These are phyloP conservation scores for Brachyhypopomus gauderio DNA, from an alignment of 2,113 vertebrate species.

Conservation along the genomic window DNA sequence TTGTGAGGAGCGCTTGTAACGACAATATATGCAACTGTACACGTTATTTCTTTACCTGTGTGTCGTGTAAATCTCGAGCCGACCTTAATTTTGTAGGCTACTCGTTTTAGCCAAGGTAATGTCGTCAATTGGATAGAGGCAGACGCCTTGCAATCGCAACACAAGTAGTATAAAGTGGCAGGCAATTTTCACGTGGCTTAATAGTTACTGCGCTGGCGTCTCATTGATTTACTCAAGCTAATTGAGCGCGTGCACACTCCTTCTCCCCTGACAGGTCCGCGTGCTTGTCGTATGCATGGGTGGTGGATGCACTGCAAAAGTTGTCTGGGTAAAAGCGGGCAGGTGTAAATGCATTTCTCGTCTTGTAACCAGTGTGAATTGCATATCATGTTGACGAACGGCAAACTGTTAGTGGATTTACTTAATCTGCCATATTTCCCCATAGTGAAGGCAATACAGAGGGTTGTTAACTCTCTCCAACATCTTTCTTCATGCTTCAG, in stretches of 20 bases:
- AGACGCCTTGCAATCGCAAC: neutral
- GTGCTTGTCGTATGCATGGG: slow-evolving; percentile 19
- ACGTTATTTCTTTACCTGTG: no score
- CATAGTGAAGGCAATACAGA: slow-evolving; percentile 39
- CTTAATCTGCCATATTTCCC: slow-evolving; percentile 44
- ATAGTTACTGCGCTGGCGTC: neutral
- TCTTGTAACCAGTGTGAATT: slow-evolving; percentile 42
- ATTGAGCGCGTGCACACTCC: slow-evolving; percentile 6
- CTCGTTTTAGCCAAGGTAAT: neutral
- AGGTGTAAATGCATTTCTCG: slow-evolving; percentile 37
- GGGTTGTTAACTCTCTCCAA: slow-evolving; percentile 22
- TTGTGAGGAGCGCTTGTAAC: neutral
- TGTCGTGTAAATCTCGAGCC: no score
- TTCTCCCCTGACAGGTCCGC: neutral
- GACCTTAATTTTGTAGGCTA: neutral
- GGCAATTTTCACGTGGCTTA: neutral
- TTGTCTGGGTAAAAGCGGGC: slow-evolving; percentile 8
- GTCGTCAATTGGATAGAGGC: neutral
- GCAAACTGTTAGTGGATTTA: slow-evolving; percentile 36
- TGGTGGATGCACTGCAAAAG: neutral
- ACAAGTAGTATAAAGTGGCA: neutral
- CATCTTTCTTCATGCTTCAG: slow-evolving; percentile 10
- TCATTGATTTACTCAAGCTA: slow-evolving; percentile 4
- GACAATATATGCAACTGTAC: no score
- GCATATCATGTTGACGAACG: slow-evolving; percentile 20